A percentile compares a stretch with the other conserved stretches of the same genome.
Evolutionary conservation across 1,140 invertebrate species (phyloP).

Genomic region (Platyscapa corneri): DNA sequence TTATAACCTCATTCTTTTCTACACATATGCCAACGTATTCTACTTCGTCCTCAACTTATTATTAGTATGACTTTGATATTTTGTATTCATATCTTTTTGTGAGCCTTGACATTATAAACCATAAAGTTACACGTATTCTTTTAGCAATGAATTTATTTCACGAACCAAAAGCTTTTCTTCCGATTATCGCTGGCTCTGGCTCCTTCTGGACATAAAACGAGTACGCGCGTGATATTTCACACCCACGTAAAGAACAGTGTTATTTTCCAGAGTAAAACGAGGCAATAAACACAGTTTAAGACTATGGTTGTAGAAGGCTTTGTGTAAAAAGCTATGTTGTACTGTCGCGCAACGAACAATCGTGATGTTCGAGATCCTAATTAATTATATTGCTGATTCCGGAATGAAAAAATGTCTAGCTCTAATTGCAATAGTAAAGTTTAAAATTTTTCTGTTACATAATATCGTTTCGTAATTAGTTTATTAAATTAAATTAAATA

Average conservation of each 20-base stretch:
- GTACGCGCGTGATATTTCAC: background rate
- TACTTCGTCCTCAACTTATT: background rate
- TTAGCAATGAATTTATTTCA: background rate
- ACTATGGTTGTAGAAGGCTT: background rate
- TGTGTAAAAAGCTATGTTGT: background rate
- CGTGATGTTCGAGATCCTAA: background rate
- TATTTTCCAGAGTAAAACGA: background rate
- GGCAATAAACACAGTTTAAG: constrained; percentile 10
- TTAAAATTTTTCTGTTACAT: background rate
- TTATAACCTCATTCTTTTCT: no score
- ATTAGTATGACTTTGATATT: background rate
- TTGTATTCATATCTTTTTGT: background rate
- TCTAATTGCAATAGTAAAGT: background rate
- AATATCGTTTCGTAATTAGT: no score
- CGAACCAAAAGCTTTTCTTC: background rate
- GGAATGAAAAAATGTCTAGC: background rate
- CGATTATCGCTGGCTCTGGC: background rate
- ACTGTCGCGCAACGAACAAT: background rate
- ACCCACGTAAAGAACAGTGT: background rate
- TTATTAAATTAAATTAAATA: no score
- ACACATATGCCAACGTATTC: no score
- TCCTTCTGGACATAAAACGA: background rate
- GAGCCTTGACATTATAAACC: background rate
- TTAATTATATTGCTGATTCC: background rate
- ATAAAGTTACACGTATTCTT: background rate